phyloP scores from a whole-genome alignment of 2,888 invertebrate species.

The Epistrophella euchroma region DNA sequence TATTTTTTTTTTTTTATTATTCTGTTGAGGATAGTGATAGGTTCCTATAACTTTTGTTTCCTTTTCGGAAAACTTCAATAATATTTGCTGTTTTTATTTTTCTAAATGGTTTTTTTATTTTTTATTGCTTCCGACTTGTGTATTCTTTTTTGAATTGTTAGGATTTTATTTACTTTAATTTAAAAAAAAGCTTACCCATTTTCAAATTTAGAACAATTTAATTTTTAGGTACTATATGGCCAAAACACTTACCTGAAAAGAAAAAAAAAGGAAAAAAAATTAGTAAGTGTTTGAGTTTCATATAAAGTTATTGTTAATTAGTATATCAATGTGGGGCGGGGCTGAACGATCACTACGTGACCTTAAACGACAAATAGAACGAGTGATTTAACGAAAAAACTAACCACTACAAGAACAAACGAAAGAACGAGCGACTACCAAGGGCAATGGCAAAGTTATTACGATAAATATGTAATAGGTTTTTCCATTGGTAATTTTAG shows the following conservation, averaged over 20 bases:
- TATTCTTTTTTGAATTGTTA: neutral
- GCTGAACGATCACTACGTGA: too few species aligned
- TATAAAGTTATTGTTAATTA: too few species aligned
- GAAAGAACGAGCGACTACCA: too few species aligned
- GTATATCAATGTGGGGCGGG: too few species aligned
- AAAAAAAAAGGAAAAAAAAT: conserved; percentile 13
- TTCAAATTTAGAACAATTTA: neutral
- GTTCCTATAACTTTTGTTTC: neutral
- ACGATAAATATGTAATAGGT: too few species aligned
- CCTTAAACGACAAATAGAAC: too few species aligned
- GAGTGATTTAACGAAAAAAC: too few species aligned
- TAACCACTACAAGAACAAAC: too few species aligned
- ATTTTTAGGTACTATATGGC: conserved; percentile 2
- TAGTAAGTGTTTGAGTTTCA: too few species aligned
- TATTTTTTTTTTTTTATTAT: neutral
- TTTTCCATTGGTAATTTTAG: too few species aligned
- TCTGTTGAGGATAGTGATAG: conserved; percentile 25
- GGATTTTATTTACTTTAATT: neutral
- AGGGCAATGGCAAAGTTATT: too few species aligned
- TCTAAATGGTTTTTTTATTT: neutral
- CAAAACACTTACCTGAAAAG: conserved; percentile 67
- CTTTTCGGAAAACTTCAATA: neutral
- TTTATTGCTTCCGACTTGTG: neutral
- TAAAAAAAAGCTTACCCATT: conserved; percentile 48
- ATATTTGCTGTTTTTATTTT: neutral